Evolutionary conservation across 2,113 vertebrate genomes (phyloP).

Genomic region (Elephas maximus): DNA sequence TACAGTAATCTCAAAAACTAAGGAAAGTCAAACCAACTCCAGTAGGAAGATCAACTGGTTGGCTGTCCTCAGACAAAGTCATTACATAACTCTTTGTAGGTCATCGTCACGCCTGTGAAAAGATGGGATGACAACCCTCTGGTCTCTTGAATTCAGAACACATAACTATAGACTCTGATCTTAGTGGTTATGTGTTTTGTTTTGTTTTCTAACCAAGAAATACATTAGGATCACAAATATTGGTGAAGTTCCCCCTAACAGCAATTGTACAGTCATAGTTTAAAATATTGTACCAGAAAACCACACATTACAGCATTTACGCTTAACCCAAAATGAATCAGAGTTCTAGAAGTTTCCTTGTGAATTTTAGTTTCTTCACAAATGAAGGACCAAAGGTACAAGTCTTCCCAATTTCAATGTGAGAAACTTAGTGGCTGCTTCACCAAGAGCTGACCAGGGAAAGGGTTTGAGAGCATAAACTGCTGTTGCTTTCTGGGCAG

Average conservation of each 20-base stretch:
- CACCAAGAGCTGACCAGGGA: not conserved
- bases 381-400: not conserved
- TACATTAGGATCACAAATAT: not conserved
- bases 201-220: not conserved
- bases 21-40: not conserved
- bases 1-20: not conserved
- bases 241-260: not conserved
- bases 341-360: not conserved
- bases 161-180: too few species aligned
- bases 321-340: not conserved
- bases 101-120: not conserved
- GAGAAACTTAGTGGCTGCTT: not conserved
- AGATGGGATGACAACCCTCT: not conserved
- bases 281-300: not conserved
- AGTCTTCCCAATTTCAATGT: not conserved
- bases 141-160: accelerated
- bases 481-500: not conserved
- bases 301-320: not conserved
- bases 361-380: slow-evolving; percentile 9
- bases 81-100: not conserved
- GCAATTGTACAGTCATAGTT: not conserved
- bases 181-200: not conserved
- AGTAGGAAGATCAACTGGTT: not conserved
- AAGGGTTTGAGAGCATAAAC: not conserved
- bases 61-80: not conserved